Evolutionary conservation across 2,888 invertebrate genomes (phyloP), one percentile per base, ranked within the genome.

Genomic region (Tetropium fuscum): DNA sequence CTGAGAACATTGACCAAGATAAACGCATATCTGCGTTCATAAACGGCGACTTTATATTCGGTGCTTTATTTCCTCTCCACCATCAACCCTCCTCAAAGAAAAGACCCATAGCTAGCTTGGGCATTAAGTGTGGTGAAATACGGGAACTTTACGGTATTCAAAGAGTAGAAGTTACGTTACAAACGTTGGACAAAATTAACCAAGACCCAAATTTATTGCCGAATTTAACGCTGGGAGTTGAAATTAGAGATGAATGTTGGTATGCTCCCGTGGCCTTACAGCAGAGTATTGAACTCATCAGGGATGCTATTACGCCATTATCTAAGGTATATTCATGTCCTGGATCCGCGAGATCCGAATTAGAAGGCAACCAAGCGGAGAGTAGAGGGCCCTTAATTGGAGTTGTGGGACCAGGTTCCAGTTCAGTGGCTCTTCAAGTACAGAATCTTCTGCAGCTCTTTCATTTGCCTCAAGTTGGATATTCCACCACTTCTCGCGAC

Each of bases 171-270:
- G 88, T 85, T 11, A 85, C 87, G 16, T 84, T 88, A 71, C 83
- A 82, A 68, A 88, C 87, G 27, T 84, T 90, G 54, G 88, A 88
- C 73, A 82, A 83, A 68, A 87, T 92, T 72, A 91, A 91, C 80
- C 81, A 80, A 47, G 83, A 88, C 70, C 77, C 81, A 0, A 78
- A 81, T 40, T 82, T 90, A 57, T 79, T 89, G 58, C 87, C 87
- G 4, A 84, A 83, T 54, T 71, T 85, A 56, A 81, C 77, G 36
- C 75, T 85, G 38, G 92, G 92, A 18, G 86, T 90, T 53, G 91
- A 91, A 78, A 89, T 91, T 60, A 83, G 91, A 2, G 93, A 93
- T 81, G 90, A 91, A 16, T 93, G 93, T 80, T 93, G 92, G 92
- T 91, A 91, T 73, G 88, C 92, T 2, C 88, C 91, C 10, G 89